Evolutionary conservation across 2,888 invertebrate genomes (phyloP).

Genomic region (Mongoloraphidia duomilia): DNA sequence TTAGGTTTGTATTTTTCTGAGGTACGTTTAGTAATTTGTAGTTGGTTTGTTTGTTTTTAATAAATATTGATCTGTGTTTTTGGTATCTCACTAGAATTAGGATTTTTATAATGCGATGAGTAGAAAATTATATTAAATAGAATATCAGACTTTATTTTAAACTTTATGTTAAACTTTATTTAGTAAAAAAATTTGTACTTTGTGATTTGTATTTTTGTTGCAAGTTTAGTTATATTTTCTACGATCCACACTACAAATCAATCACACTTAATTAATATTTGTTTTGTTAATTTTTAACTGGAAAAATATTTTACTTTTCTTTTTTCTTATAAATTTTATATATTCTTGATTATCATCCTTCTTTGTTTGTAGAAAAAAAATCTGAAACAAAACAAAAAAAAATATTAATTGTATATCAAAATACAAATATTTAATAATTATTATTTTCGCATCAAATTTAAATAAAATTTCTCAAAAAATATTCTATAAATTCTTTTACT

Average conservation of each 20-base stretch:
- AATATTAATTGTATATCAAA: too few relatives aligned
- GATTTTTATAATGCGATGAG: conserved; percentile 5
- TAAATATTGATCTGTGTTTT: conserved; percentile 2
- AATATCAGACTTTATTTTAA: neutral
- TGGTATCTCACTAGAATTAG: neutral
- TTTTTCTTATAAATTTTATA: neutral
- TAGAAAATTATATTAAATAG: conserved; percentile 6
- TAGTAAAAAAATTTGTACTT: conserved; percentile 7
- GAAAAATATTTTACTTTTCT: neutral
- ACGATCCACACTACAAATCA: neutral
- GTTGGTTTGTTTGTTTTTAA: neutral
- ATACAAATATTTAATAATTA: too few relatives aligned
- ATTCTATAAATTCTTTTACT: too few relatives aligned
- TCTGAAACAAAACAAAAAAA: too few relatives aligned
- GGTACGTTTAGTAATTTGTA: too few relatives aligned
- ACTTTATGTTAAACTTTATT: conserved; percentile 5
- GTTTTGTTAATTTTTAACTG: neutral
- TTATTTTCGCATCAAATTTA: too few relatives aligned
- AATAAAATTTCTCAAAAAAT: too few relatives aligned
- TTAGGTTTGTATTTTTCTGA: too few relatives aligned
- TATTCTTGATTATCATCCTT: neutral
- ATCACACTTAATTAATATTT: neutral
- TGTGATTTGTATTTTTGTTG: conserved; percentile 5
- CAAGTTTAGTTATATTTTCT: neutral
- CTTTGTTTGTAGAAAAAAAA: too few relatives aligned